Evolutionary conservation across 2,797 vertebrate genomes (phyloP), one percentile per base, ranked within the genome.

Genomic region (Petrocephalus sullivani): DNA sequence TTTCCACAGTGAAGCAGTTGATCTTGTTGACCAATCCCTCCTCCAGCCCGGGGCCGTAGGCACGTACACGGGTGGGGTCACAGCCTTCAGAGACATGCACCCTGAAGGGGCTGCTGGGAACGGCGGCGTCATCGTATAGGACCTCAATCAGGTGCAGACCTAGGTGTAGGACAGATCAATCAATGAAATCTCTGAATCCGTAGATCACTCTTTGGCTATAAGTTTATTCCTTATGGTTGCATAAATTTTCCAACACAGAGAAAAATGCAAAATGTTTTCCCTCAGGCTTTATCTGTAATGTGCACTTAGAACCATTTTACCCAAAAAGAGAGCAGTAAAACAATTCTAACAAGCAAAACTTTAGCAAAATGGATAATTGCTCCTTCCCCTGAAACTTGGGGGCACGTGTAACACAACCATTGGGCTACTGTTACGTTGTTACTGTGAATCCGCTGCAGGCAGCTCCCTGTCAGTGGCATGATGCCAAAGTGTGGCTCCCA

Each of bases 1-100:
- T 99, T 92, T 99, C 98, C 91, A 99, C 98, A 0, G 98, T 99
- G 95, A 99, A 99, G 92, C 94, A 96, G 92, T 99, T 99, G 46
- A 97, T 90, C 46, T 97, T 97, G 93, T 98, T 97, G 88, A 97
- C 97, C 41, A 98, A 91, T 60, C 98, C 98, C 0, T 96, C 93
- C 90, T 99, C 98, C 87, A 99, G 95, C 12, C 98, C 98, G 0
- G 98, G 98, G 0, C 98, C 98, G 0, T 93, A 99, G 0, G 98
- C 98, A 4, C 97, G 95, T n/a, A 99, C 98, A 0, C 97, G 95
- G 33, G 94, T 95, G 0, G 98, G 98, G 93, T 99, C 98, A 1
- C 98, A 99, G 88, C 98, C 98, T 92, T 99, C 98, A 0, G 97
- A 93, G 91, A 99, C 98, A 0, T 94, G 95, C 89, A 99, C 98